Percentiles rank a stretch among this genome's conserved stretches.
phyloP scores from a whole-genome alignment of 2,888 invertebrate species.

The Agonopterix arenella region DNA sequence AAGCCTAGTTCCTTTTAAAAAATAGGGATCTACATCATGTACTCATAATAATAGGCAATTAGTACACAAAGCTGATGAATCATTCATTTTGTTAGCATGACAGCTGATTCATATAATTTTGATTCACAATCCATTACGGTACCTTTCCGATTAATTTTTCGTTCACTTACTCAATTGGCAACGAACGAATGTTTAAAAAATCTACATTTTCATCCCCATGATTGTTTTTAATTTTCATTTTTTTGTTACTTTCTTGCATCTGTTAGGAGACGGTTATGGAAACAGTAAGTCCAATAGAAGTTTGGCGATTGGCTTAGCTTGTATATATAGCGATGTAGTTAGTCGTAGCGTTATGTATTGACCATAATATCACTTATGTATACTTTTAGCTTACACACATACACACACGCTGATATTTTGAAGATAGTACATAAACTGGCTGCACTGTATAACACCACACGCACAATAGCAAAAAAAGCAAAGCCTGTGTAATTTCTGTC shows the following conservation, averaged over 20 bases:
- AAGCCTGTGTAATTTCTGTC: too few species aligned
- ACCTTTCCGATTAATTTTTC: conserved; percentile 8
- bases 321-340: conserved; percentile 20
- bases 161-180: conserved; percentile 41
- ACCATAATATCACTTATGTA: too few species aligned
- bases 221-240: conserved; percentile 65
- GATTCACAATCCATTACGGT: conserved; percentile 12
- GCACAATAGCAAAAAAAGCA: too few species aligned
- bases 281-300: conserved; percentile 73
- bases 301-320: conserved; percentile 71
- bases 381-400: neutral
- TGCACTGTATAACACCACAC: too few species aligned
- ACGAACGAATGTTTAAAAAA: conserved; percentile 27
- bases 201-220: conserved; percentile 53
- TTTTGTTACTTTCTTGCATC: conserved; percentile 73
- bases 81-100: conserved; percentile 23
- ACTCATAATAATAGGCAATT: neutral
- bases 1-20: too few species aligned
- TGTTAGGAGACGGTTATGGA: conserved; percentile 76
- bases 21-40: neutral
- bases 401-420: neutral
- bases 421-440: too few species aligned
- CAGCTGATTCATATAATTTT: conserved; percentile 24
- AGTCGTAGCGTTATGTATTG: neutral
- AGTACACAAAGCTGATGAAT: conserved; percentile 4